phyloP scores from a whole-genome alignment of 1,140 invertebrate species.

The Drosophila orena region DNA sequence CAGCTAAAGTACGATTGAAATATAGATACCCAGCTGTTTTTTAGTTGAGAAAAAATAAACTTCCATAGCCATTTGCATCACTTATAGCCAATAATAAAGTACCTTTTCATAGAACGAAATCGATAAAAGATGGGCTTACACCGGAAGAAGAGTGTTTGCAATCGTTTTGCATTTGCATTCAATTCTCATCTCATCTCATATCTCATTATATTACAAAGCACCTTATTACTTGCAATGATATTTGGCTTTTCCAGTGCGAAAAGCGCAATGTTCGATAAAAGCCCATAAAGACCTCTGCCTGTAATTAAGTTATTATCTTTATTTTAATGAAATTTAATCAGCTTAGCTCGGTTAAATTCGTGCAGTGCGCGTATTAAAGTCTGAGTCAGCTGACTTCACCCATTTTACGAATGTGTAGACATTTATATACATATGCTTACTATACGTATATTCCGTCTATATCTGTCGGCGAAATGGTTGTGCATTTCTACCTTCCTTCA shows the following conservation, averaged over 20 bases:
- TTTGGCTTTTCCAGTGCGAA: slow-evolving; percentile 2
- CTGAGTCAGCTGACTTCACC: slow-evolving; percentile 24
- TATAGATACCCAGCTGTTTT: slow-evolving; percentile 7
- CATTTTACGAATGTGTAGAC: slow-evolving; percentile 19
- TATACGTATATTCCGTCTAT: slow-evolving; percentile 11
- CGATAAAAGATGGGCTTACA: background rate
- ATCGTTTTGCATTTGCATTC: no score
- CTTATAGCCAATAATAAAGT: background rate
- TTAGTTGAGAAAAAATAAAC: background rate
- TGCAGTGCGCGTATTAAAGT: slow-evolving; percentile 13
- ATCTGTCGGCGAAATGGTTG: slow-evolving; percentile 12
- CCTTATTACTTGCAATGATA: no score
- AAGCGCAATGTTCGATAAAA: no score
- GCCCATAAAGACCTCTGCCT: slow-evolving; percentile 5
- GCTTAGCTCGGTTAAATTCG: slow-evolving; percentile 2
- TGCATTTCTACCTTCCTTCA: slow-evolving; percentile 18
- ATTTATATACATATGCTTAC: slow-evolving; percentile 2
- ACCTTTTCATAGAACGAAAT: slow-evolving; percentile 8
- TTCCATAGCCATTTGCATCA: background rate
- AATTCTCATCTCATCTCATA: no score
- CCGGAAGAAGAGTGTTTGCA: background rate
- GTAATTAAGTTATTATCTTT: slow-evolving; percentile 15
- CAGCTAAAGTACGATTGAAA: background rate
- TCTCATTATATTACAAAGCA: no score
- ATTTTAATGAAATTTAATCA: slow-evolving; percentile 28